Evolutionary conservation across 2,888 invertebrate genomes (phyloP), one percentile per base, ranked within the genome.

Genomic region (Torymus auratus): DNA sequence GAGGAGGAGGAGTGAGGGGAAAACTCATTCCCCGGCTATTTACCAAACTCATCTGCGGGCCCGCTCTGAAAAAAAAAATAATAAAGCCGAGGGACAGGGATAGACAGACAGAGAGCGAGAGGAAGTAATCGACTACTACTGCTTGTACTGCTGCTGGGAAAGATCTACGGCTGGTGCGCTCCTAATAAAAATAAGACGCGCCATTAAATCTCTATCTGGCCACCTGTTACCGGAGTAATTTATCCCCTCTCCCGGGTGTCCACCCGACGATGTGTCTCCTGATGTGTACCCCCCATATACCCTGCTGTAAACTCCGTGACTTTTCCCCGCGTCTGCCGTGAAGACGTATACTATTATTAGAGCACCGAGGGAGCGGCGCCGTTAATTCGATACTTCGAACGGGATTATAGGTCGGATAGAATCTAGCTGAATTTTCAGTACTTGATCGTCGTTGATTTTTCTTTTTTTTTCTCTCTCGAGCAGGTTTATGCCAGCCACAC

Each of bases 191-290:
- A 53, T 65, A 65, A 61, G 70, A 73, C 58, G 65, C 23, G 64
- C 60, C 73, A 79, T 79, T 79, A 81, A 75, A 81, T 75, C 68
- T 64, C 65, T 64, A 64, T 75, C 68, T 75, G 41, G 58, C 79
- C 79, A 82, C 72, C 79, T 82, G 78, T 72, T 76, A 82, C 64
- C 68, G 17, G 10, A 78, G 70, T 70, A 71, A 69, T 81, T 65
- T 60, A 71, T 75, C 53, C 68, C 50, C 55, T 50, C 2, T 17
- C 13, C 52, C 58, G 13, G 20, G 28, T 41, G 7, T 41, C 5
- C 41, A 41, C 5, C 7, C 41, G 7, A 41, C 41, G 41, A 7
- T 41, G 41, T 41, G 7, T 41, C 41, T 41, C 41, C 7, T 41
- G 41, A 41, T 7, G 41, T 41, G 41, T 41, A 41, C 41, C 41